Evolutionary conservation across 2,797 vertebrate species (phyloP), one percentile per base, ranked within the genome.

Genomic region (Etheostoma perlongum): DNA sequence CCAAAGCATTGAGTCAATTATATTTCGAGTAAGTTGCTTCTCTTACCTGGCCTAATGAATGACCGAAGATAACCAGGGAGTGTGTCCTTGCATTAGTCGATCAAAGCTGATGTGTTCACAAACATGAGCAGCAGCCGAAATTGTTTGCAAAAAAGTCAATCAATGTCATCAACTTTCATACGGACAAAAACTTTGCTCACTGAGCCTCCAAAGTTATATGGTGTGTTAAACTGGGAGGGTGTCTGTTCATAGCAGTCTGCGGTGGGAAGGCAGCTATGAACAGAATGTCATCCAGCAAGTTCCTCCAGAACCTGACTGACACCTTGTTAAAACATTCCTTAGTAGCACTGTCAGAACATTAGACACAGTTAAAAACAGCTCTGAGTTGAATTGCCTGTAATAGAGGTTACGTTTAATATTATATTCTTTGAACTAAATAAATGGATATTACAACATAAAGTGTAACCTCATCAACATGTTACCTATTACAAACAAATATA

Each of bases 211-310:
- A 25, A 74, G 48, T 59, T 27, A 48, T 66, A 33, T 18, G 48
- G 27, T 78, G 72, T 78, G 58, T 68, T 40, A 1, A 30, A 44
- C 70, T 70, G 53, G 49, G 74, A 93, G 92, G 92, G 94, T 46
- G 92, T 93, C 91, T 86, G 86, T 72, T 30, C 36, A 40, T 4
- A 12, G 51, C 36, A 53, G 71, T 49, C 47, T 80, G 63, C 82
- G 82, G 48, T 16, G 36, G 66, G 62, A 76, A 40, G 36, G 36
- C 66, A 80, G 83, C 82, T 87, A 94, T 94, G 92, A 89, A 7
- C 78, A 93, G 92, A 95, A 96, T 96, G 95, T 83, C 72, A 92
- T 82, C 90, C 19, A 80, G 88, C 95, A 48, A 83, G 95, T 95
- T 91, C 48, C 67, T 78, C 88, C 86, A 83, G 68, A 91, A 86